Evolutionary conservation across 2,888 invertebrate species (phyloP), one percentile per base, ranked within the genome.

Genomic region (Machimus atricapillus): DNA sequence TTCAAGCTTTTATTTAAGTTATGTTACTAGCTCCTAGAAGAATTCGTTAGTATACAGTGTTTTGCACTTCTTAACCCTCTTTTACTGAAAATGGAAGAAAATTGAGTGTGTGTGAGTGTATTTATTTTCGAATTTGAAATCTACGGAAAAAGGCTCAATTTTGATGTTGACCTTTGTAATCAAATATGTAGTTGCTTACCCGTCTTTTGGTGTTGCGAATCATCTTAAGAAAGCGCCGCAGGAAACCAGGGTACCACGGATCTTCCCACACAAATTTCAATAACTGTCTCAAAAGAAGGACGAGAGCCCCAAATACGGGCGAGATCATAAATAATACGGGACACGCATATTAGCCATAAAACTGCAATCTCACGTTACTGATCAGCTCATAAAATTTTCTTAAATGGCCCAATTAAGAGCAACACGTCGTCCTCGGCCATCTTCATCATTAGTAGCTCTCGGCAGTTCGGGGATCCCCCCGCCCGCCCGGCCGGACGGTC

Each of bases 361-460:
- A 77, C 31, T 76, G 56, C 86, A 87, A 88, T 88, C 88, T 88
- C 88, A 88, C 87, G 88, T 86, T 87, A 82, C 85, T 78, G 87
- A 88, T 88, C 88, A 87, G 77, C 78, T 86, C 88, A 86, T 88
- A 88, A 88, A 88, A 88, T 78, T 83, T 86, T 81, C 86, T 86
- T 88, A 88, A 88, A 83, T 87, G 86, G 86, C 56, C 88, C 83
- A 88, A 88, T 88, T 88, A 88, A 88, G 86, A 87, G 86, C 87
- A 87, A 86, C 88, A 86, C 87, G 82, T 86, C 66, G 78, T 86
- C 83, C 83, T 83, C 52, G 52, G 76, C 86, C 86, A 86, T 86
- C 86, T 58, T 86, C 86, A 77, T 79, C 86, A 81, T 86, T 86
- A 85, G 85, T 85, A 83, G 66, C 83, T 83, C 83, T 83, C 83